Conservation (phyloP, 2,113 vertebrate genomes). For the Chrysochloris asiatica region DNA sequence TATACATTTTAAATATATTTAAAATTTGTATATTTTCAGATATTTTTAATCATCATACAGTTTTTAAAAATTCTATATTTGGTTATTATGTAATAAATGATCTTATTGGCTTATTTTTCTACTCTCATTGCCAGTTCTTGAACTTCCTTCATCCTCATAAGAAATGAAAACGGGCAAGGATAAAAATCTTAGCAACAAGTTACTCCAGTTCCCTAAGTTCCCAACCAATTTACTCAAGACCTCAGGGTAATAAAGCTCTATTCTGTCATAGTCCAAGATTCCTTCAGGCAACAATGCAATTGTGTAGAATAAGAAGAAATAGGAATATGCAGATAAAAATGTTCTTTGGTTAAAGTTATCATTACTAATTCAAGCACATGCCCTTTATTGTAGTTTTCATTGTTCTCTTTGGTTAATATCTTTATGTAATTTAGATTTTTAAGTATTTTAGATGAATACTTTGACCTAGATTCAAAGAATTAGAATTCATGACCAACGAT, state of each 20-base stretch:
- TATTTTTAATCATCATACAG: not conserved
- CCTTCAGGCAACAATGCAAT: not conserved
- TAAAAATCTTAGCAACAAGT: not conserved
- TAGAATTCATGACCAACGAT: not conserved
- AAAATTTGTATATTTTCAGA: not conserved
- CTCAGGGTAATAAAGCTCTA: not conserved
- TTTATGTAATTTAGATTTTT: conserved; percentile 8
- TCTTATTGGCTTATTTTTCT: not conserved
- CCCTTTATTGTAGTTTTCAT: not conserved
- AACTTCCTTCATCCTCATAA: not conserved
- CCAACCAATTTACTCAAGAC: not conserved
- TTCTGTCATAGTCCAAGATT: not conserved
- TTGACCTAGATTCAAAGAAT: not conserved
- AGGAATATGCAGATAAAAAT: not conserved
- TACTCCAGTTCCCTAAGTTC: not conserved
- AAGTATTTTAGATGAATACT: not conserved
- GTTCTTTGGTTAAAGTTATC: not conserved
- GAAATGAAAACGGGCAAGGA: not conserved
- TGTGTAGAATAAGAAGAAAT: not conserved
- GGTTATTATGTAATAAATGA: not conserved
- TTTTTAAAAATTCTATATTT: not conserved
- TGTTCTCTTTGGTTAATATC: not conserved
- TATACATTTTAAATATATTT: not conserved
- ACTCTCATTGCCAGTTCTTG: not conserved
- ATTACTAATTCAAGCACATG: not conserved